Conservation (phyloP, 2,113 vertebrate genomes). For the Phocoena sinus region DNA sequence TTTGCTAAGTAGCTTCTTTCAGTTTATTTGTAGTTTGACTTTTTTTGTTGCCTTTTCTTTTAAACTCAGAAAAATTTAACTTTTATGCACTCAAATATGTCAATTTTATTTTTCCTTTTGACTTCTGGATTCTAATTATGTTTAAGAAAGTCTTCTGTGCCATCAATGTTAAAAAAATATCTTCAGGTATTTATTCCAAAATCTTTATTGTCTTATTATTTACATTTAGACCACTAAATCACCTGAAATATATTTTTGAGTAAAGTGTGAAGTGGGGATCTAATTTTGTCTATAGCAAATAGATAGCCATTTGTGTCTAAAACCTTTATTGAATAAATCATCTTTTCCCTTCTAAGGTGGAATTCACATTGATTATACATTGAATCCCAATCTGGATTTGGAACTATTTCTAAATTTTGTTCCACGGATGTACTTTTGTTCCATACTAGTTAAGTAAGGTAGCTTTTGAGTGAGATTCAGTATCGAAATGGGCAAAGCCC, state of each 20-base stretch:
- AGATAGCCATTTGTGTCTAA: background rate
- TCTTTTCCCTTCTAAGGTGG: background rate
- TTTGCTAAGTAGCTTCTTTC: background rate
- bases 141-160: background rate
- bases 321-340: background rate
- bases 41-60: background rate
- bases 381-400: background rate
- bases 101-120: background rate
- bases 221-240: background rate
- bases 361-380: background rate
- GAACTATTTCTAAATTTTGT: background rate
- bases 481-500: background rate
- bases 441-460: background rate
- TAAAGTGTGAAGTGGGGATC: background rate
- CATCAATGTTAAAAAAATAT: background rate
- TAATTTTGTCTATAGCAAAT: background rate
- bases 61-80: background rate
- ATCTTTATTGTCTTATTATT: background rate
- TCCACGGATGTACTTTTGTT: background rate
- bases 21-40: background rate
- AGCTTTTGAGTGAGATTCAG: slow-evolving; percentile 20
- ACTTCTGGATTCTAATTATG: background rate
- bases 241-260: background rate
- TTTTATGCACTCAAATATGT: background rate
- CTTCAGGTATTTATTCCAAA: background rate